These are phyloP conservation scores for Columbina picui DNA, from an alignment of 2,113 vertebrate species.

Conservation along the genomic window DNA sequence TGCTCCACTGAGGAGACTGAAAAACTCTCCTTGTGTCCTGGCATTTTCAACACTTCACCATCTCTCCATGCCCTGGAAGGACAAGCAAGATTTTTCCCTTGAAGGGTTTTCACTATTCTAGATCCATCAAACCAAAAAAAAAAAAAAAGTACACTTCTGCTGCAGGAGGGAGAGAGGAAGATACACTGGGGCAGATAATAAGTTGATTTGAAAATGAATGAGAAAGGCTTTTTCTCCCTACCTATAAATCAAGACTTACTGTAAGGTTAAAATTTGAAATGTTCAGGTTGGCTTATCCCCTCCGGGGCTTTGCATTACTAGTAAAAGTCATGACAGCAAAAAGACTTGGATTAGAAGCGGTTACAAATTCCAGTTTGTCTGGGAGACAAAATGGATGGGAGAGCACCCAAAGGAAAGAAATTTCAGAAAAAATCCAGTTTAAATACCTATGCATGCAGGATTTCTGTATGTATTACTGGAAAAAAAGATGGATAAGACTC, in stretches of 20 bases:
- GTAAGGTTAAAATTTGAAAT: slow-evolving; percentile 34
- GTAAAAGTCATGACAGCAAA: not conserved
- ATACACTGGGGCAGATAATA: not conserved
- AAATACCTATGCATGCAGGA: not conserved
- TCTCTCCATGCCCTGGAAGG: not conserved
- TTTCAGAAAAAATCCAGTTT: not conserved
- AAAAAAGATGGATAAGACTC: not conserved
- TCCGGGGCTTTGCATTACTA: not conserved
- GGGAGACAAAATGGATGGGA: slow-evolving; percentile 4
- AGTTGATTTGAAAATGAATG: not conserved
- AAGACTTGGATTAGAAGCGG: not conserved
- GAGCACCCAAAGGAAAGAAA: not conserved
- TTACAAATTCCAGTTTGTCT: not conserved
- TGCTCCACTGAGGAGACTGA: not conserved
- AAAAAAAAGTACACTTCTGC: not conserved
- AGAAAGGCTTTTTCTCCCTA: not conserved
- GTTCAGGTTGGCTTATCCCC: slow-evolving; percentile 14
- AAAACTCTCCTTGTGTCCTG: not conserved
- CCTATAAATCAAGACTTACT: not conserved
- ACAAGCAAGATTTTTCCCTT: not conserved
- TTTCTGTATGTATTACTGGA: not conserved
- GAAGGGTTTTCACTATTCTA: not conserved
- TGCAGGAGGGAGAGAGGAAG: not conserved
- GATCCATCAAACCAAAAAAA: not conserved
- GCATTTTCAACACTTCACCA: not conserved